These are phyloP conservation scores for Neopelma chrysocephalum DNA, from an alignment of 2,797 vertebrate species.

Conservation along the genomic window DNA sequence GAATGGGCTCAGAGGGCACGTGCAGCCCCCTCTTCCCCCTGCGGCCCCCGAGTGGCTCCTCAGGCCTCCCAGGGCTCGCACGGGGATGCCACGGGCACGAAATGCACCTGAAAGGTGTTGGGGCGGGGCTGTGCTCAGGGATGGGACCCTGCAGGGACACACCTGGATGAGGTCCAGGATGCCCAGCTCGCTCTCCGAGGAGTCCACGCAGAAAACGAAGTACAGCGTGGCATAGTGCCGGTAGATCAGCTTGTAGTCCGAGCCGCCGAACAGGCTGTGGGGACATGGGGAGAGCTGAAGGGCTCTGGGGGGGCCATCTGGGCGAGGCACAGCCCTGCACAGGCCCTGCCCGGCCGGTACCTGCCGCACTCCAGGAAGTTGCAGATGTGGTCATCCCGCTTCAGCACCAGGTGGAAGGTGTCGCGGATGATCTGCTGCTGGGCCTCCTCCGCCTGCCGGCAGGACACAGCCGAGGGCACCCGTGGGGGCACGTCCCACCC, in stretches of 20 bases:
- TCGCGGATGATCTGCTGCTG: slow-evolving; percentile 95
- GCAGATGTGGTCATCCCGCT: slow-evolving; percentile 93
- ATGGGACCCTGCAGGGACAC: neutral
- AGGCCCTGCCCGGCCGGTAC: slow-evolving; percentile 9
- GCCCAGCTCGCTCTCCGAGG: slow-evolving; percentile 91
- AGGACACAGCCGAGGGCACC: fast-evolving
- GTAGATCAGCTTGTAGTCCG: slow-evolving; percentile 95
- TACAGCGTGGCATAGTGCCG: slow-evolving; percentile 97
- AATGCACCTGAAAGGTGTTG: fast-evolving
- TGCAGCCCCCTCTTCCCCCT: fast-evolving
- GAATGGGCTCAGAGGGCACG: fast-evolving
- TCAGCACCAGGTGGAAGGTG: slow-evolving; percentile 93
- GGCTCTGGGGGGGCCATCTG: fast-evolving
- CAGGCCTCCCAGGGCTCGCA: neutral
- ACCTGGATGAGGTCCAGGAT: slow-evolving; percentile 88
- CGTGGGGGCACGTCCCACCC: neutral
- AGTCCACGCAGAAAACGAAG: slow-evolving; percentile 99
- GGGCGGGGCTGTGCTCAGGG: neutral
- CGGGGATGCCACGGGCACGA: fast-evolving
- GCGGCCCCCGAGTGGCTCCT: fast-evolving
- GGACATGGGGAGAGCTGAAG: neutral
- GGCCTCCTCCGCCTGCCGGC: slow-evolving; percentile 85
- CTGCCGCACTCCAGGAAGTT: slow-evolving; percentile 95
- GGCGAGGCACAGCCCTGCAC: fast-evolving
- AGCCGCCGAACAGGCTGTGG: slow-evolving; percentile 80